Evolutionary conservation across 1,140 invertebrate genomes (phyloP).

Genomic region (Hyphantria cunea): DNA sequence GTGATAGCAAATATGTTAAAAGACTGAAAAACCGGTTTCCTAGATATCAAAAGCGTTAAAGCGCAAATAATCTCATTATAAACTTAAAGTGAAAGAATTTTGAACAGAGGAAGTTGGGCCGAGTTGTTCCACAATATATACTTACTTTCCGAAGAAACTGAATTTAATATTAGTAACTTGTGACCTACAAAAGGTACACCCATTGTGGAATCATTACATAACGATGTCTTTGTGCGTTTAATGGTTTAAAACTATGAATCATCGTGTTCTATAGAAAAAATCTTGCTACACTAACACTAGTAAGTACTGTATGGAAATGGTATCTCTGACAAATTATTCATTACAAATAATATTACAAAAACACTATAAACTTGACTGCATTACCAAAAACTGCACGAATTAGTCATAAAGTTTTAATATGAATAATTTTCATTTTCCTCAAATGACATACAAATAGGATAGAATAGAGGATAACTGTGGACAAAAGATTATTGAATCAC

Average conservation of each 20-base stretch:
- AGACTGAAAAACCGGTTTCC: neutral
- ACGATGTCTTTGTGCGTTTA: conserved; percentile 11
- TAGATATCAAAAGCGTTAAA: neutral
- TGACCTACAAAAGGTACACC: conserved; percentile 34
- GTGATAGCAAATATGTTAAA: neutral
- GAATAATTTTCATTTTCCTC: too few species aligned
- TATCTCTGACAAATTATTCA: too few species aligned
- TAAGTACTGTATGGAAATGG: too few species aligned
- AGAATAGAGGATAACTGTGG: too few species aligned
- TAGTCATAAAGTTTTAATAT: too few species aligned
- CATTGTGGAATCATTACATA: conserved; percentile 27
- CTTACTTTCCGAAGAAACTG: conserved; percentile 19
- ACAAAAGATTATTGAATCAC: too few species aligned
- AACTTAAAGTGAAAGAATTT: conserved; percentile 11
- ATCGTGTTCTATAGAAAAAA: conserved; percentile 17
- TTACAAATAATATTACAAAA: too few species aligned
- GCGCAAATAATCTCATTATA: conserved; percentile 10
- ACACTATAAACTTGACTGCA: too few species aligned
- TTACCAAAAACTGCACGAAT: too few species aligned
- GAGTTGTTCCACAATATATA: conserved; percentile 20
- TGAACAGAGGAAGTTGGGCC: conserved; percentile 6
- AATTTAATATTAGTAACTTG: conserved; percentile 31
- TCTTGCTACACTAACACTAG: neutral
- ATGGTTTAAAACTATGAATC: conserved; percentile 29
- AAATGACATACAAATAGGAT: too few species aligned